These are phyloP conservation scores for Panthera uncia DNA, from an alignment of 2,113 vertebrate species.

Conservation along the genomic window DNA sequence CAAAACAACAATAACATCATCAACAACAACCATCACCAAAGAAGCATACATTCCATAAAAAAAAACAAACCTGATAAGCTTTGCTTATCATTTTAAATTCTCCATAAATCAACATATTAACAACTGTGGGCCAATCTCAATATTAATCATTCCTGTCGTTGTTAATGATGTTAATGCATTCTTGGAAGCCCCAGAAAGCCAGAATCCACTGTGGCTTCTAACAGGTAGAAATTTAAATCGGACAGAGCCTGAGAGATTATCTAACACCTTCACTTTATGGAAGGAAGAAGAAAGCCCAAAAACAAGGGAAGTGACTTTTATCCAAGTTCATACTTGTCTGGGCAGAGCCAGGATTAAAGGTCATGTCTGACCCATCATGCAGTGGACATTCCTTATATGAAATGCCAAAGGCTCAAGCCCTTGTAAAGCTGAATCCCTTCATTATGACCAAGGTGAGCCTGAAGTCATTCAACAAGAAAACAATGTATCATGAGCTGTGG, in stretches of 20 bases:
- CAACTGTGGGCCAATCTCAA: background rate
- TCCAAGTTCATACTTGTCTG: background rate
- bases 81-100: slow-evolving; percentile 27
- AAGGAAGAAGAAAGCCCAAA: background rate
- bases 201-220: background rate
- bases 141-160: background rate
- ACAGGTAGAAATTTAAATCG: background rate
- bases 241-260: background rate
- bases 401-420: background rate
- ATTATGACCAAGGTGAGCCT: background rate
- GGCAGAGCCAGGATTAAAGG: background rate
- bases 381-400: background rate
- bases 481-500: background rate
- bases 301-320: background rate
- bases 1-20: background rate
- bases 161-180: background rate
- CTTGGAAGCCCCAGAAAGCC: background rate
- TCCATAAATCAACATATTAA: background rate
- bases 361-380: background rate
- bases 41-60: background rate
- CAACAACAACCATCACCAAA: background rate
- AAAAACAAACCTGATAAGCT: background rate
- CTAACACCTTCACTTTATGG: background rate
- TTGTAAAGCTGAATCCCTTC: background rate
- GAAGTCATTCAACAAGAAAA: slow-evolving; percentile 8